A percentile compares a stretch with the other conserved stretches of the same genome.
phyloP scores from a whole-genome alignment of 2,113 vertebrate genomes.

The Rutilus rutilus region DNA sequence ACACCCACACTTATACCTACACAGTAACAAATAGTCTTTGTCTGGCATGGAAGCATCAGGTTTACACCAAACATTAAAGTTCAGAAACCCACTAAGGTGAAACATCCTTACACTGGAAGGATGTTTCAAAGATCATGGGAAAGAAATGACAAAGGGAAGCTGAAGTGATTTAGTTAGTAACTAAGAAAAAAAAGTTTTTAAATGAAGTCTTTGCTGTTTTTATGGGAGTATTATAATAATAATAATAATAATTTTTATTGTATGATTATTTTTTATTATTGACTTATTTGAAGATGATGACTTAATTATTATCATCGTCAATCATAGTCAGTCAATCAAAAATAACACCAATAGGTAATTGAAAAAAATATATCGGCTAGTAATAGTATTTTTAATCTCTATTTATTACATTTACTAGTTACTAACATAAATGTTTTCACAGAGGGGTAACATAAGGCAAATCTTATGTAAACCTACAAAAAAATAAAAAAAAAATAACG shows the following conservation, averaged over 20 bases:
- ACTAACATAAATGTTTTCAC: background rate
- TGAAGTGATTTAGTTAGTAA: background rate
- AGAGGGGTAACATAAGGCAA: background rate
- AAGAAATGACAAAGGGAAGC: background rate
- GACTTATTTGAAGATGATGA: background rate
- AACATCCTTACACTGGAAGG: background rate
- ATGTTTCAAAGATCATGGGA: background rate
- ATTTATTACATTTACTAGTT: background rate
- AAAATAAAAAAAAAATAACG: background rate
- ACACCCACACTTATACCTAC: background rate
- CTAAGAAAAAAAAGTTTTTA: no score
- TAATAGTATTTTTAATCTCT: no score
- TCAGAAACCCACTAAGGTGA: background rate
- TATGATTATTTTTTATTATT: background rate
- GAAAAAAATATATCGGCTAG: no score
- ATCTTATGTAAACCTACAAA: background rate
- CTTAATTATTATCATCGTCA: background rate
- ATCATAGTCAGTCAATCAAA: no score
- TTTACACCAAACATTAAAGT: constrained; percentile 27
- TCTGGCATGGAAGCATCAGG: constrained; percentile 15
- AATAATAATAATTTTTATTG: no score
- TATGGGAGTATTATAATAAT: background rate
- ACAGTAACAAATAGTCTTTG: constrained; percentile 3
- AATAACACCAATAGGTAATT: no score
- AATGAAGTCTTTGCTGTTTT: no score